Evolutionary conservation across 2,113 vertebrate species (phyloP), one percentile per base, ranked within the genome.

Genomic region (Lonchura striata): DNA sequence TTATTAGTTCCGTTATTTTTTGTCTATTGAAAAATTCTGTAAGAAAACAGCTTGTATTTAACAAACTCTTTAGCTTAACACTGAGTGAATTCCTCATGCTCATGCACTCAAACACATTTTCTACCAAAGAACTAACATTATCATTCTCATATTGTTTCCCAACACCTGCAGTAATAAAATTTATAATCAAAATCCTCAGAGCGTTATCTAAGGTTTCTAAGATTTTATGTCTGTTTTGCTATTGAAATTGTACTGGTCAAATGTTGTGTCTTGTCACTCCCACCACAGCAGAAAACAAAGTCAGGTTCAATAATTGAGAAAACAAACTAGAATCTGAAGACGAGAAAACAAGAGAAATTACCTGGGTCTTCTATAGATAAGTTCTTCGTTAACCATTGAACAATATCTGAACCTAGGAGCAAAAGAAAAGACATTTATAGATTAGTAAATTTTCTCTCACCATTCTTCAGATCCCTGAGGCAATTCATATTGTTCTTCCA

Each of bases 331-430:
- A 76, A 81, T 42, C 28, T 78, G 42, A 44, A 71, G 39, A 50
- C 2, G 5, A 37, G 13, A 52, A 82, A 89, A 50, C 8, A 68
- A 93, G 49, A 94, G 3, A 61, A 94, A 94, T 98, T 99, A 99
- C 99, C 99, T 99, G 98, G 99, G 90, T 99, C 99, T 97, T 99
- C 99, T 96, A 99, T 99, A 65, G 98, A 99, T 96, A 99, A 98
- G 93, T 99, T 99, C 98, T 99, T 99, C 88, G 98, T 98, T 98
- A 99, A 98, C 99, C 99, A 99, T 42, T 99, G 99, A 96, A 99
- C 99, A 97, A 99, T 99, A 82, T 99, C 99, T 93, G 99, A 99
- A 96, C 99, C 99, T 99, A 97, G 78, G 97, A 98, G 79, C 66
- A 97, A 97, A 93, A 83, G 94, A 94, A 97, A 44, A 94, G 18